Evolutionary conservation across 2,113 vertebrate species (phyloP).

Genomic region (Galbula dea): DNA sequence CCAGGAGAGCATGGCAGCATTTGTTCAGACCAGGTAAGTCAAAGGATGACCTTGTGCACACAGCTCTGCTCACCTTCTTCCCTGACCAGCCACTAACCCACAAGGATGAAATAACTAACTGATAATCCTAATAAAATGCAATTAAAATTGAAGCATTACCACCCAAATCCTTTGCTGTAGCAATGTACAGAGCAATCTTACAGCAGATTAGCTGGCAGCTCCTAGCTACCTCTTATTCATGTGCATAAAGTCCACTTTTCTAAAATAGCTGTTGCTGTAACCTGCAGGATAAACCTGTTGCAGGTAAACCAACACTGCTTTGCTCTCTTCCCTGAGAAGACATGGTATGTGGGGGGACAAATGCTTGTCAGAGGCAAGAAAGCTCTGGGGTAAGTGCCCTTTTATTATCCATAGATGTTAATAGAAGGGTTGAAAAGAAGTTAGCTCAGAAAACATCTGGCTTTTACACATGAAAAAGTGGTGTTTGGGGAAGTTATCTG

Average conservation of each 20-base stretch:
- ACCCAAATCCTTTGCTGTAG: background rate
- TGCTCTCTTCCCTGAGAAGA: background rate
- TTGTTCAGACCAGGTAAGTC: background rate
- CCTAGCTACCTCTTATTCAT: background rate
- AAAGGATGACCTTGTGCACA: background rate
- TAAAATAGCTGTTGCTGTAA: background rate
- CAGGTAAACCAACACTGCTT: background rate
- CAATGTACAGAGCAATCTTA: background rate
- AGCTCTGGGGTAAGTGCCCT: background rate
- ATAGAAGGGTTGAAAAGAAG: background rate
- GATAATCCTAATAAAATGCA: constrained; percentile 16
- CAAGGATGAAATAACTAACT: background rate
- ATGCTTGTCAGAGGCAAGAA: background rate
- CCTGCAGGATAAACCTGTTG: background rate
- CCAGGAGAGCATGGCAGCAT: accelerated
- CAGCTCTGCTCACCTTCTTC: background rate
- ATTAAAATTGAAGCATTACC: background rate
- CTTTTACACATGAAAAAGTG: background rate
- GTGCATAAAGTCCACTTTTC: background rate
- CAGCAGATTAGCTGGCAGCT: background rate
- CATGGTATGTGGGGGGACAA: accelerated
- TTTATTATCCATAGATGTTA: background rate
- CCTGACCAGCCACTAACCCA: background rate
- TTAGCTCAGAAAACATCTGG: background rate
- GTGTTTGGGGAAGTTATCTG: background rate